Evolutionary conservation across 2,888 invertebrate genomes (phyloP).

Genomic region (Bhutanitis thaidina): DNA sequence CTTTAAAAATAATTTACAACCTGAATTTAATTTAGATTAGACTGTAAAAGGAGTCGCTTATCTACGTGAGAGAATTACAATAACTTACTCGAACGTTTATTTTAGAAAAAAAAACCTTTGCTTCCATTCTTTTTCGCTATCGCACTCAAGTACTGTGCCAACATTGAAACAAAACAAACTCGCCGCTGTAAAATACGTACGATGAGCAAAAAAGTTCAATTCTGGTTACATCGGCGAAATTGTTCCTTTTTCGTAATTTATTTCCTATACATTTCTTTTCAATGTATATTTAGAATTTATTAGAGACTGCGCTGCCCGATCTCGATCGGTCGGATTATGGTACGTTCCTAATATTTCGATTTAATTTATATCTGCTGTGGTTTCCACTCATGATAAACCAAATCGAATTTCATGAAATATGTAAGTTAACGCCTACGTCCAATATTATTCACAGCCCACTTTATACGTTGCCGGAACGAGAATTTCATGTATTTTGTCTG

Average conservation of each 20-base stretch:
- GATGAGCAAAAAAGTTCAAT: conserved; percentile 25
- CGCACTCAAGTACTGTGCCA: conserved; percentile 17
- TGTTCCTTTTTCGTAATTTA: conserved; percentile 26
- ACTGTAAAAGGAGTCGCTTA: conserved; percentile 12
- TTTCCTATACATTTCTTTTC: conserved; percentile 24
- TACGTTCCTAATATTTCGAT: conserved; percentile 35
- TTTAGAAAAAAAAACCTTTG: conserved; percentile 13
- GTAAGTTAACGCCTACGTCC: conserved; percentile 8
- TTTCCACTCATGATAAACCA: conserved; percentile 10
- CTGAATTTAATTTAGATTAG: conserved; percentile 12
- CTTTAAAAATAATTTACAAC: conserved; percentile 4
- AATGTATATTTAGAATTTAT: conserved; percentile 34
- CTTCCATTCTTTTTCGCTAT: conserved; percentile 20
- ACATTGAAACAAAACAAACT: conserved; percentile 21
- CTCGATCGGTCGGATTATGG: conserved; percentile 30
- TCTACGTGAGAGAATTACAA: conserved; percentile 21
- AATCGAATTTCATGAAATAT: conserved; percentile 28
- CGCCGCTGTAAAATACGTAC: conserved; percentile 21
- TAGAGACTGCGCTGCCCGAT: conserved; percentile 27
- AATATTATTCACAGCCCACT: background rate
- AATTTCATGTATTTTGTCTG: too few relatives aligned
- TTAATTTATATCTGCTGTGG: conserved; percentile 42
- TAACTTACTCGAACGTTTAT: conserved; percentile 18
- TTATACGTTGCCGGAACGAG: too few relatives aligned
- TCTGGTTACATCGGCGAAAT: conserved; percentile 23